These are phyloP conservation scores for Latrodectus hesperus DNA, from an alignment of 2,888 invertebrate species.

Conservation along the genomic window DNA sequence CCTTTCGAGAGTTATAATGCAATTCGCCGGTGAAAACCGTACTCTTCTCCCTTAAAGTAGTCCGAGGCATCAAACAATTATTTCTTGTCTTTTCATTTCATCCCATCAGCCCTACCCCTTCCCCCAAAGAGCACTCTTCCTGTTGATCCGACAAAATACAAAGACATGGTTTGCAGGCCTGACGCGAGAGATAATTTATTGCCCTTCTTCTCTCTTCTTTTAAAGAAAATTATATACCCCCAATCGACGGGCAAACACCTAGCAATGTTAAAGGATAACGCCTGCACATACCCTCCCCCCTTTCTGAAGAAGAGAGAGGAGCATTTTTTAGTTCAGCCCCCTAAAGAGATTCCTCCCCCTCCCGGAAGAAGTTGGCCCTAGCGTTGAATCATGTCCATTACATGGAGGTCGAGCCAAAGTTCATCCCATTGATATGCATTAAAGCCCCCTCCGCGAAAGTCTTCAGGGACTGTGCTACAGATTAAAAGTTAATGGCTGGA, in stretches of 20 bases:
- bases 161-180: constrained; percentile 49
- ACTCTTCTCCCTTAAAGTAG: constrained; percentile 40
- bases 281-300: constrained; percentile 20
- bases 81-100: constrained; percentile 31
- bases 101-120: constrained; percentile 18
- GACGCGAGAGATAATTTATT: constrained; percentile 64
- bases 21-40: constrained; percentile 41
- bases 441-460: constrained; percentile 65
- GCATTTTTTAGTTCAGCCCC: constrained; percentile 20
- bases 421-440: constrained; percentile 70
- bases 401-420: constrained; percentile 65
- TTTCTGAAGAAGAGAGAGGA: neutral
- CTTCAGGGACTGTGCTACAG: constrained; percentile 66
- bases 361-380: constrained; percentile 53
- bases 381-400: constrained; percentile 69
- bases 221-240: constrained; percentile 65
- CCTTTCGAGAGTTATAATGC: constrained; percentile 53
- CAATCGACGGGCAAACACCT: constrained; percentile 56
- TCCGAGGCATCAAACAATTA: constrained; percentile 54
- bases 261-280: constrained; percentile 42
- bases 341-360: constrained; percentile 19
- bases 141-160: constrained; percentile 66
- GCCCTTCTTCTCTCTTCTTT: constrained; percentile 60
- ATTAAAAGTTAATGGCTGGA: constrained; percentile 70
- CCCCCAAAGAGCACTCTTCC: constrained; percentile 27